Percentiles rank a stretch among this genome's conserved stretches.
These are phyloP conservation scores for Labia minor DNA, from an alignment of 2,888 invertebrate genomes.

Conservation along the genomic window DNA sequence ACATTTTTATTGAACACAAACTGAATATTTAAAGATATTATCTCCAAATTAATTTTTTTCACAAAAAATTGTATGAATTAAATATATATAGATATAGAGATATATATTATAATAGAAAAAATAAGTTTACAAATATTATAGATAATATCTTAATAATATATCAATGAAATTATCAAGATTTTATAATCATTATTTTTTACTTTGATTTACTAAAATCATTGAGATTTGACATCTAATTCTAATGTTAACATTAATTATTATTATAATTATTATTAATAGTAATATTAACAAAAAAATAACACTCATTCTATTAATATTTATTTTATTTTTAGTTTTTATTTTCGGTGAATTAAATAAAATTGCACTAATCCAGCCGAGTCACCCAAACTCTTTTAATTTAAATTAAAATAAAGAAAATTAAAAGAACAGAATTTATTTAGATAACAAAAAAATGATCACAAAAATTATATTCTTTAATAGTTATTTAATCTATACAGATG, in stretches of 20 bases:
- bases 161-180: background rate
- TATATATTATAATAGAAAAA: too few relatives aligned
- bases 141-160: background rate
- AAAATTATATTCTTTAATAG: too few relatives aligned
- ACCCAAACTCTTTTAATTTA: background rate
- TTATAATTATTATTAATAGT: background rate
- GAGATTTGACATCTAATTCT: too few relatives aligned
- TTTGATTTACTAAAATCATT: too few relatives aligned
- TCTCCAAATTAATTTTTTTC: background rate
- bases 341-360: background rate
- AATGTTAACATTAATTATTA: background rate
- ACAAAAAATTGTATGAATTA: background rate
- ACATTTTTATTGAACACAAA: background rate
- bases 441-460: too few relatives aligned
- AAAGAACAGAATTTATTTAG: too few relatives aligned
- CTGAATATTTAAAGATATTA: background rate
- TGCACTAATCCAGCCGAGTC: constrained; percentile 7
- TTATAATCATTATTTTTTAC: too few relatives aligned
- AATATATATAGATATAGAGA: background rate
- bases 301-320: background rate
- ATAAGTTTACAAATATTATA: background rate
- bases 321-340: background rate
- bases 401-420: too few relatives aligned
- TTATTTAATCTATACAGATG: too few relatives aligned
- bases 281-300: constrained; percentile 3